phyloP scores from a whole-genome alignment of 2,113 vertebrate genomes.

The Lipotes vexillifer region DNA sequence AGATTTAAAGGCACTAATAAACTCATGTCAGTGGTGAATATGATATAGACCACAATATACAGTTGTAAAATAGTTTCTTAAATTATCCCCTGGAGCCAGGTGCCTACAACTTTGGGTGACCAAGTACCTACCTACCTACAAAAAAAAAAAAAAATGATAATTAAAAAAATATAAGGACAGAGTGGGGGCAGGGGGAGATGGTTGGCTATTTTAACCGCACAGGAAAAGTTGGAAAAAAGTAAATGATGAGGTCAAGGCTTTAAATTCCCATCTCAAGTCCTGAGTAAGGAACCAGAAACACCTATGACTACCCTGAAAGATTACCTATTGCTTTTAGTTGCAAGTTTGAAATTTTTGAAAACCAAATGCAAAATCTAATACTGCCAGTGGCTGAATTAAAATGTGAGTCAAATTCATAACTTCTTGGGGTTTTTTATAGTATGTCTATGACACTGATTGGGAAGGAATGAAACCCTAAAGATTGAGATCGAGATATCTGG shows the following conservation, averaged over 20 bases:
- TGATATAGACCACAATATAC: neutral
- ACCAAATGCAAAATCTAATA: neutral
- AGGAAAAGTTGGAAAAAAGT: neutral
- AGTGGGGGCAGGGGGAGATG: accelerated
- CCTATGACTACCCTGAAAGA: neutral
- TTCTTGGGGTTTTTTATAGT: neutral
- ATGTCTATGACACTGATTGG: neutral
- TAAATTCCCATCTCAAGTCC: neutral
- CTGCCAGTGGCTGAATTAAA: neutral
- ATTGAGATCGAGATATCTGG: neutral
- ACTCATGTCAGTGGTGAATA: neutral
- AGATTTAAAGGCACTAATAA: neutral
- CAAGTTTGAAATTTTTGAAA: neutral
- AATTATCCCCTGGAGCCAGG: neutral
- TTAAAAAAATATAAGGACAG: neutral
- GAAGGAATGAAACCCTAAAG: neutral
- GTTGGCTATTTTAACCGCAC: neutral
- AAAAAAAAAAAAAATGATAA: neutral
- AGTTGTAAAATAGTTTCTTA: neutral
- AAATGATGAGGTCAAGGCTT: neutral
- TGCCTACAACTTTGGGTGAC: neutral
- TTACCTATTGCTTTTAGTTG: neutral
- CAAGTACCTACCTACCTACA: neutral
- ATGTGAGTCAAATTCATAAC: neutral
- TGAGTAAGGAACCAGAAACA: neutral